Evolutionary conservation across 2,797 vertebrate species (phyloP).

Genomic region (Hozukius guyotensis): DNA sequence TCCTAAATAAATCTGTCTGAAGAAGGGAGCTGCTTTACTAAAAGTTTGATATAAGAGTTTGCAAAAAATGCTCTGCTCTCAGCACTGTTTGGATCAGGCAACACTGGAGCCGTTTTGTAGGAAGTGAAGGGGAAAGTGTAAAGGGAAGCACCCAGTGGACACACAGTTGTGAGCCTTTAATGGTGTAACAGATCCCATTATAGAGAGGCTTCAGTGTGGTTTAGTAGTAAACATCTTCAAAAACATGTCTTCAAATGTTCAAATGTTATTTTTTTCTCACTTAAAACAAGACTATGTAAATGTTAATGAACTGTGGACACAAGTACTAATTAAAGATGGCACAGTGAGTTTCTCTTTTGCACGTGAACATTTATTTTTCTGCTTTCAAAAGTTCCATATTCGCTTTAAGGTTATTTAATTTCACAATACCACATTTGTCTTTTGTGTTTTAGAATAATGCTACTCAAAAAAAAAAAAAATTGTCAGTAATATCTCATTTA

Average conservation of each 20-base stretch:
- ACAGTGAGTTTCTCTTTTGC: background rate
- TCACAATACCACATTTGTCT: background rate
- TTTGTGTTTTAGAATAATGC: background rate
- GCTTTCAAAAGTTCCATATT: background rate
- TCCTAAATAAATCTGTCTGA: constrained; percentile 5
- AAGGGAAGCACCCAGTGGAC: background rate
- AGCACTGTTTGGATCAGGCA: background rate
- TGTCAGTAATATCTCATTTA: background rate
- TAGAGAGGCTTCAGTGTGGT: background rate
- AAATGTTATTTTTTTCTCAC: background rate
- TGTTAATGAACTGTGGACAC: background rate
- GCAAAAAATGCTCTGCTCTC: background rate
- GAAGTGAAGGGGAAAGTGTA: background rate
- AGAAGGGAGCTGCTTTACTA: background rate
- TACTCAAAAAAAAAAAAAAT: too few species aligned
- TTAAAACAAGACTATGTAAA: background rate
- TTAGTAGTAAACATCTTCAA: background rate
- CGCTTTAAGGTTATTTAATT: too few species aligned
- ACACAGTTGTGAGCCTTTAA: background rate
- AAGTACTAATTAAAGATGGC: background rate
- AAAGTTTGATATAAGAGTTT: background rate
- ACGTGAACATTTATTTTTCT: background rate
- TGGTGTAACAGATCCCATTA: background rate
- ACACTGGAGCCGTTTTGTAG: background rate
- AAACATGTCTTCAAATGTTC: background rate